Evolutionary conservation across 2,797 vertebrate genomes (phyloP).

Genomic region (Garrulus glandarius): DNA sequence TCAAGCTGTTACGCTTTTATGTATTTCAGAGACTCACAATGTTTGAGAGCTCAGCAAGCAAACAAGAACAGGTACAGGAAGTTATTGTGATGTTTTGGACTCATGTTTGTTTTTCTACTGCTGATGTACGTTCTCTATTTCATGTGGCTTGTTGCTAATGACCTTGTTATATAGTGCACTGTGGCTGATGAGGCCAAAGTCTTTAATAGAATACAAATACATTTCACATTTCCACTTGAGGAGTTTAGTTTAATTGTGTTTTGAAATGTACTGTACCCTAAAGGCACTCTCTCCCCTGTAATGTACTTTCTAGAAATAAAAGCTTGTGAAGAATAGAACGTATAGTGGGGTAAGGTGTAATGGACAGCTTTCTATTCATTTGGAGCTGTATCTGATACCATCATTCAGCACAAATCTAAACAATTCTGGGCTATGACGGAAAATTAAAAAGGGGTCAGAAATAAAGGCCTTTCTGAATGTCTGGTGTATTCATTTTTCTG

Average conservation of each 20-base stretch:
- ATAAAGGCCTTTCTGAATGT: not conserved
- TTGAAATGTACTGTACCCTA: constrained; percentile 64
- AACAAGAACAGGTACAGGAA: constrained; percentile 82
- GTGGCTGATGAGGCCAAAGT: constrained; percentile 68
- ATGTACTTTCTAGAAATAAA: constrained; percentile 54
- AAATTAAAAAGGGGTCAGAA: not conserved
- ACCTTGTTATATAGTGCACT: constrained; percentile 68
- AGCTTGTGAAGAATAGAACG: constrained; percentile 26
- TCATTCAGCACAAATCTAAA: not conserved
- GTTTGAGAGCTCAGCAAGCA: constrained; percentile 79
- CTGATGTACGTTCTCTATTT: constrained; percentile 69
- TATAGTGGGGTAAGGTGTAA: constrained; percentile 5
- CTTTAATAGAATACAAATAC: constrained; percentile 68
- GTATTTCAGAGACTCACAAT: constrained; percentile 77
- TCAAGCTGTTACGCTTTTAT: constrained; percentile 79
- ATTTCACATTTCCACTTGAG: constrained; percentile 70
- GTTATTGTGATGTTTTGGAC: constrained; percentile 74
- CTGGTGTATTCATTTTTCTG: not conserved
- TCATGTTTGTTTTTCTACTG: constrained; percentile 73
- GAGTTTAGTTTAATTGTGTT: constrained; percentile 75
- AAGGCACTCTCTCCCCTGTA: constrained; percentile 26
- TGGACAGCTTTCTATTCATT: not conserved
- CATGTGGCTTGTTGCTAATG: constrained; percentile 69
- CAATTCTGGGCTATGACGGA: not conserved
- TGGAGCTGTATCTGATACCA: not conserved